phyloP scores from a whole-genome alignment of 64 coral and sea anemone genomes.

The Dendronephthya gigantea region DNA sequence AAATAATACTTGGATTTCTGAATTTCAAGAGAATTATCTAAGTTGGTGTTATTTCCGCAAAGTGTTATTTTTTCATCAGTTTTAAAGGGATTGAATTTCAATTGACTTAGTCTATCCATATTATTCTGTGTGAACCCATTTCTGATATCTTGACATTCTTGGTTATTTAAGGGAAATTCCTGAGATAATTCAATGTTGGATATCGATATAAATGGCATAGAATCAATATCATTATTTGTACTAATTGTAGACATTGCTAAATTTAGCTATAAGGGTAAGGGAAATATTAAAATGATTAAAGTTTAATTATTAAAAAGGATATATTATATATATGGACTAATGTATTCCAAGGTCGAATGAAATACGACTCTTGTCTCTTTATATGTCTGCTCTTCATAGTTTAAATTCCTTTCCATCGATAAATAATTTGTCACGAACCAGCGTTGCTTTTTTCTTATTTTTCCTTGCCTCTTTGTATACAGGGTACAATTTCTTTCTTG shows the following conservation, averaged over 20 bases:
- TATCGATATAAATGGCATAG: neutral
- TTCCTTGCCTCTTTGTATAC: neutral
- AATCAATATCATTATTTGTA: too few relatives aligned
- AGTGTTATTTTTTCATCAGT: neutral
- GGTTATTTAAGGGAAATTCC: neutral
- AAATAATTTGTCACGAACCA: neutral
- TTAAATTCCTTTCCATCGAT: neutral
- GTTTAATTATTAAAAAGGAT: too few relatives aligned
- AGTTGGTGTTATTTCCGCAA: neutral
- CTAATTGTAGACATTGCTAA: neutral
- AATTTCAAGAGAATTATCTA: neutral
- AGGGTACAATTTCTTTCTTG: neutral
- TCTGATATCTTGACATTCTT: neutral
- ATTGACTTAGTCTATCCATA: neutral
- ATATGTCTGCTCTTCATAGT: neutral
- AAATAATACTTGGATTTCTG: neutral
- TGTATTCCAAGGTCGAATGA: too few relatives aligned
- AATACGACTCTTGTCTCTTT: too few relatives aligned
- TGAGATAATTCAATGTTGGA: neutral
- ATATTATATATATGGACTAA: too few relatives aligned
- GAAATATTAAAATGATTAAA: too few relatives aligned
- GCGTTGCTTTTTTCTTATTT: neutral
- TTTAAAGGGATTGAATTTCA: neutral
- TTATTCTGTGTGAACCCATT: neutral
- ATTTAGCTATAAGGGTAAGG: too few relatives aligned